phyloP scores from a whole-genome alignment of 2,797 vertebrate genomes.

The Silurus aristotelis region DNA sequence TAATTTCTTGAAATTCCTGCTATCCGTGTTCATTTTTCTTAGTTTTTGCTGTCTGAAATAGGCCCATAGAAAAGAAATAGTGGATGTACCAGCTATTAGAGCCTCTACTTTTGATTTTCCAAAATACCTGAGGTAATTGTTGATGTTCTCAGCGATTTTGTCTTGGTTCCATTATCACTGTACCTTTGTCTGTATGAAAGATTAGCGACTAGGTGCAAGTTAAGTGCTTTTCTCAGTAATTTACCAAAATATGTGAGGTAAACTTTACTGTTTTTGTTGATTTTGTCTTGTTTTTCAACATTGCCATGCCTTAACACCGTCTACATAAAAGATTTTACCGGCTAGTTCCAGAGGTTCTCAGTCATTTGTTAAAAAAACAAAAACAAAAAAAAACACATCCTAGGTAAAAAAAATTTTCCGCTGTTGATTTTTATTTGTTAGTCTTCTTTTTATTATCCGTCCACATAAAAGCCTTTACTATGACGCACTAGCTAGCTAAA shows the following conservation, averaged over 20 bases:
- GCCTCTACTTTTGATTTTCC: background rate
- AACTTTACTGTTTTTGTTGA: background rate
- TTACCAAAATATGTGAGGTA: background rate
- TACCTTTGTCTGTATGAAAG: background rate
- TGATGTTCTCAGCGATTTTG: background rate
- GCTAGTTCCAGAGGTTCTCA: background rate
- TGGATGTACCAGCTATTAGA: background rate
- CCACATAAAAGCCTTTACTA: background rate
- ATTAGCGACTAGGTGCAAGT: background rate
- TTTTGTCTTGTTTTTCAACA: background rate
- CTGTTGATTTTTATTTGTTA: no score
- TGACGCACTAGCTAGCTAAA: constrained; percentile 2
- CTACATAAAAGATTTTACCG: background rate
- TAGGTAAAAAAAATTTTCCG: background rate
- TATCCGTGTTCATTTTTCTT: no score
- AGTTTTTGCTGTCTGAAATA: no score
- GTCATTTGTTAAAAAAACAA: background rate
- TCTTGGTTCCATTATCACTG: background rate
- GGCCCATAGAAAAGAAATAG: no score
- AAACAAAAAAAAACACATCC: background rate
- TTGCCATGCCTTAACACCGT: background rate
- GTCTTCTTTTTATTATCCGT: background rate
- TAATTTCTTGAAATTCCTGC: no score
- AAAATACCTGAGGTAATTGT: background rate
- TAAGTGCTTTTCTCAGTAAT: background rate